Base-by-base conservation (phyloP, 2,888 invertebrate species). In the Pristionchus maxplancki region DNA sequence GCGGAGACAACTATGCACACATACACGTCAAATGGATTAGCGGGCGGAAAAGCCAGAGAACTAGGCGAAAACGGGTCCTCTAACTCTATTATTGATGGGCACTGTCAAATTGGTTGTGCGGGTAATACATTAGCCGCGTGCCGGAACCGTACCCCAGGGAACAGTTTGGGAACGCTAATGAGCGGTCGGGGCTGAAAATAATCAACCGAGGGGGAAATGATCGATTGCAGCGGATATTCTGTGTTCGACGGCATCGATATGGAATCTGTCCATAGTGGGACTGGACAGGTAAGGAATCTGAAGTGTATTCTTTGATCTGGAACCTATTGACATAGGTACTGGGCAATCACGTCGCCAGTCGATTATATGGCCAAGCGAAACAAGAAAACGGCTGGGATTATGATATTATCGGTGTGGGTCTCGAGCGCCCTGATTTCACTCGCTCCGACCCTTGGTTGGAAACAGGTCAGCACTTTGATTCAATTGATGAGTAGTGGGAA, bases 251-350 rank as follows among this genome's bases (percentile, higher is more conserved):
- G 95, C 95, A 0, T 95, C 95, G n/a, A 96, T 96, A 88, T 94
- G 95, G 90, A 95, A 95, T 89, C 93, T 96, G 20, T 95, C 95
- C 87, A 95, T 95, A 37, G 95, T 96, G 82, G 95, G 95, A n/a
- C 91, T 96, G 6, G 96, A 96, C 91, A 92, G 95, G 9, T 95
- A 37, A n/a, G n/a, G n/a, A n/a, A n/a, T n/a, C 6, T 62, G n/a
- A 15, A 62, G n/a, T 62, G 17, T 24, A n/a, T n/a, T 62, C 62
- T 17, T 6, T 53, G 15, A 37, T n/a, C n/a, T 8, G 28, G 6
- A 8, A n/a, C 11, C 44, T 11, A 44, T 82, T n/a, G n/a, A 34
- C 11, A 48, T 15, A 87, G 87, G 48, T 92, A 93, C 74, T 94
- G 94, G 94, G 94, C 94, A 20, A 94, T 94, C 78, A 95, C 95